These are phyloP conservation scores for Scaptomyza polygonia DNA, from an alignment of 2,888 invertebrate species.

Conservation along the genomic window DNA sequence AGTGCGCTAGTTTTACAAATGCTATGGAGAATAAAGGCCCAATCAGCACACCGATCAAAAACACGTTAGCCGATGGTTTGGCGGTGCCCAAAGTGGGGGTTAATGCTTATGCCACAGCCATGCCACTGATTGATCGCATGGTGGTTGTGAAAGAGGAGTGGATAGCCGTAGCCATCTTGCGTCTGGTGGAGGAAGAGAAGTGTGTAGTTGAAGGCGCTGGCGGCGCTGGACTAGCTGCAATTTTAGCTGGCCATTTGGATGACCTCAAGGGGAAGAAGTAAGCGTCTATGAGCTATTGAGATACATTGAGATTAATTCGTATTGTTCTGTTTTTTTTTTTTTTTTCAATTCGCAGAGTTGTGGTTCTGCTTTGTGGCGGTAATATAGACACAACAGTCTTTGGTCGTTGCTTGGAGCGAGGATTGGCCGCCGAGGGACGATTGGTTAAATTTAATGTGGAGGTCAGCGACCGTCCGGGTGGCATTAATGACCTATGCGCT, in stretches of 20 bases:
- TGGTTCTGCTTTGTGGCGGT: slow-evolving; percentile 93
- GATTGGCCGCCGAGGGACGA: slow-evolving; percentile 93
- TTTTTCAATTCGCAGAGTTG: slow-evolving; percentile 89
- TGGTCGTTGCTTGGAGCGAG: slow-evolving; percentile 94
- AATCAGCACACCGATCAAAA: slow-evolving; percentile 87
- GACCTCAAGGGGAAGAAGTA: slow-evolving; percentile 93
- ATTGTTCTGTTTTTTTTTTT: too few relatives aligned
- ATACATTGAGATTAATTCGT: too few relatives aligned
- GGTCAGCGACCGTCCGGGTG: slow-evolving; percentile 94
- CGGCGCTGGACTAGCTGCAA: slow-evolving; percentile 93
- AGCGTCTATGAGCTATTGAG: too few relatives aligned
- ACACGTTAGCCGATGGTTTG: slow-evolving; percentile 94
- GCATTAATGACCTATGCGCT: slow-evolving; percentile 92
- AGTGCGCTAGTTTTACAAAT: slow-evolving; percentile 93
- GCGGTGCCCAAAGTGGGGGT: slow-evolving; percentile 95
- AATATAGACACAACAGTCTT: slow-evolving; percentile 96
- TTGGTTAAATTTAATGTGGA: slow-evolving; percentile 90
- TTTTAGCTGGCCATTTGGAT: slow-evolving; percentile 91
- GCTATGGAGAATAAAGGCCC: slow-evolving; percentile 90
- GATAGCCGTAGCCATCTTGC: slow-evolving; percentile 92
- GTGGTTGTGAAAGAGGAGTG: slow-evolving; percentile 92
- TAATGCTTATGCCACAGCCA: slow-evolving; percentile 92
- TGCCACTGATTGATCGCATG: slow-evolving; percentile 90
- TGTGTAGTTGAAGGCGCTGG: slow-evolving; percentile 97
- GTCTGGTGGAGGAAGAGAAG: slow-evolving; percentile 92